Percentiles rank a stretch among this genome's conserved stretches.
phyloP scores from a whole-genome alignment of 2,113 vertebrate species.

The Microcebus tavaratra region DNA sequence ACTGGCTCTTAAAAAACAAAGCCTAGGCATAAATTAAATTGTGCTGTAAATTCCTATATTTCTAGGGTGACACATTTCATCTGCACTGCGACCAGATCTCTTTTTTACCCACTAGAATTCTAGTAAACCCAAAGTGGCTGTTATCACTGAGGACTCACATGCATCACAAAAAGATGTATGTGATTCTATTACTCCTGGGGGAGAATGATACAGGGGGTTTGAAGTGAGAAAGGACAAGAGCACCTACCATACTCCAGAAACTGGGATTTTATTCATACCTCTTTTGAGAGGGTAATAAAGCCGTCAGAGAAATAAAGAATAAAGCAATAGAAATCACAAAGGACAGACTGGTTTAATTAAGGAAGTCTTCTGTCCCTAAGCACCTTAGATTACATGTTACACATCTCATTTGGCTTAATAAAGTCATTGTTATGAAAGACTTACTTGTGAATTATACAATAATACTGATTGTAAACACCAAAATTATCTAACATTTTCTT shows the following conservation, averaged over 20 bases:
- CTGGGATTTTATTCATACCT: constrained; percentile 47
- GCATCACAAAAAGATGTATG: neutral
- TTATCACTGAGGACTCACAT: neutral
- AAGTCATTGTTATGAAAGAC: constrained; percentile 53
- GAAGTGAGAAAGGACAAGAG: neutral
- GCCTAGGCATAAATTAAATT: neutral
- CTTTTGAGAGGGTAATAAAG: constrained; percentile 59
- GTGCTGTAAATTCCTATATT: neutral
- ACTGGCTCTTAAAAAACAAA: neutral
- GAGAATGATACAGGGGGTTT: neutral
- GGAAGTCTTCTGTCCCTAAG: constrained; percentile 42
- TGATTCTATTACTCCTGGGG: neutral
- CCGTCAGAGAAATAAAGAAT: constrained; percentile 55
- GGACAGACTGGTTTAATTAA: constrained; percentile 47
- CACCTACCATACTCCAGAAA: neutral
- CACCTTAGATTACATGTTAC: constrained; percentile 58
- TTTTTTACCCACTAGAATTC: neutral
- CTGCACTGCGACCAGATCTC: neutral
- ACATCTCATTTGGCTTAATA: constrained; percentile 49
- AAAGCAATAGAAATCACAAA: constrained; percentile 59
- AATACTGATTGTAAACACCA: constrained; percentile 42
- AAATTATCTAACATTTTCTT: neutral
- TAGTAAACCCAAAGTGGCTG: constrained; percentile 15
- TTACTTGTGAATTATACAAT: neutral
- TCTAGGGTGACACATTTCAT: neutral